Evolutionary conservation across 1,140 invertebrate genomes (phyloP), one percentile per base, ranked within the genome.

Genomic region (Diuraphis noxia): DNA sequence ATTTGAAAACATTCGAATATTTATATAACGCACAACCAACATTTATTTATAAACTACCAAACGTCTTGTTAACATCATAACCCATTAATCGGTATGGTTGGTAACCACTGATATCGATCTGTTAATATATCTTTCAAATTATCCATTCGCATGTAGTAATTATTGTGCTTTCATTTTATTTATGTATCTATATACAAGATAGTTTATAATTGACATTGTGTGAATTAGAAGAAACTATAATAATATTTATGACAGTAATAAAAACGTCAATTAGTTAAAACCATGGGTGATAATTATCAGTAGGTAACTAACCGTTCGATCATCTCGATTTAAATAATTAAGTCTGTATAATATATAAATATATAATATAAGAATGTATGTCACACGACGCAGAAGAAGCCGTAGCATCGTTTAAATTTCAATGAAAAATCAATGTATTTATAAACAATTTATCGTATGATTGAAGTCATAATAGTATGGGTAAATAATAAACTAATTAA

Each of bases 221-320:
- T 49, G 46, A 49, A 49, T 49, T 72, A 13, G 13, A 72, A 13
- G 4, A n/a, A 72, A 72, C 56, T 72, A n/a, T 13, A n/a, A 13
- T 17, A n/a, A n/a, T 72, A 72, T 72, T 72, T 72, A 72, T n/a
- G n/a, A 34, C 56, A 17, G 30, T 72, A 72, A 72, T 72, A 72
- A 72, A 72, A 72, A 72, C 56, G 56, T 72, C 56, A n/a, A 72
- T 72, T 72, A 72, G 56, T 72, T 72, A 72, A 72, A 72, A 72
- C 30, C 56, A n/a, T 17, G 30, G n/a, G 30, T 72, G 30, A 72
- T 72, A 72, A n/a, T 72, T n/a, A n/a, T 72, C 56, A 63, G 13
- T 72, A 49, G 46, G 46, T 49, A 19, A 72, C 56, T 72, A 72
- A 72, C 56, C n/a, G 30, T 72, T n/a, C 13, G n/a, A 72, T 72